Percentiles rank a stretch among this genome's conserved stretches.
Conservation (phyloP, 2,888 invertebrate genomes). For the Ctenicera cuprea region DNA sequence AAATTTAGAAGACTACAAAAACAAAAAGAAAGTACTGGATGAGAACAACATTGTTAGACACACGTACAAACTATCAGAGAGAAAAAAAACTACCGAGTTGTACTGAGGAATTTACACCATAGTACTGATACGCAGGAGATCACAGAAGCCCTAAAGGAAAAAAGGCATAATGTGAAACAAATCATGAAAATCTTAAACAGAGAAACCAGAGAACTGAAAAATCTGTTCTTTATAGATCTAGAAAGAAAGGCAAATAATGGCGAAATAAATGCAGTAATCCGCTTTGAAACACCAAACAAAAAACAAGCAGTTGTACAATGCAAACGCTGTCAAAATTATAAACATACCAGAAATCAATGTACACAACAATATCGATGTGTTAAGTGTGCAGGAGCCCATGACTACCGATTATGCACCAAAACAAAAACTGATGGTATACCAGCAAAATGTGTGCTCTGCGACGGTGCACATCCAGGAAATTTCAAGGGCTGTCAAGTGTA, state of each 20-base stretch:
- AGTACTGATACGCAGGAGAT: not conserved
- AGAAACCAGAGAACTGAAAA: not conserved
- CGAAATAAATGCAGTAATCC: slow-evolving; percentile 9
- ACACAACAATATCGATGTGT: slow-evolving; percentile 31
- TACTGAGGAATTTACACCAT: slow-evolving; percentile 1
- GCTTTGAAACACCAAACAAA: slow-evolving; percentile 21
- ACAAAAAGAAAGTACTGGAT: slow-evolving; percentile 1
- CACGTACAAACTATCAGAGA: slow-evolving; percentile 9
- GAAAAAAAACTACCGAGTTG: slow-evolving; percentile 1
- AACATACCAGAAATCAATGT: slow-evolving; percentile 28
- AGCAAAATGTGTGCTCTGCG: slow-evolving; percentile 32
- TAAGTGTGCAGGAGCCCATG: slow-evolving; percentile 22
- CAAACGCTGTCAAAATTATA: slow-evolving; percentile 19
- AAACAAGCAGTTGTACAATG: slow-evolving; percentile 27
- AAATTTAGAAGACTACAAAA: slow-evolving; percentile 2
- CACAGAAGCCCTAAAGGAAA: slow-evolving; percentile 2
- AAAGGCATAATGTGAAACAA: slow-evolving; percentile 10
- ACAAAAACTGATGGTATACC: slow-evolving; percentile 21
- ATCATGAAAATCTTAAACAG: slow-evolving; percentile 4
- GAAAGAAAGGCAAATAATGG: slow-evolving; percentile 13
- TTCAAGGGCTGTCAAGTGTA: slow-evolving; percentile 37
- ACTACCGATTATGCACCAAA: slow-evolving; percentile 10
- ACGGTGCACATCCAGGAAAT: slow-evolving; percentile 37
- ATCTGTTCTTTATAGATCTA: slow-evolving; percentile 11
- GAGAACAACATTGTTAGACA: slow-evolving; percentile 12